Evolutionary conservation across 2,888 invertebrate species (phyloP), one percentile per base, ranked within the genome.

Genomic region (Spialia ferax): DNA sequence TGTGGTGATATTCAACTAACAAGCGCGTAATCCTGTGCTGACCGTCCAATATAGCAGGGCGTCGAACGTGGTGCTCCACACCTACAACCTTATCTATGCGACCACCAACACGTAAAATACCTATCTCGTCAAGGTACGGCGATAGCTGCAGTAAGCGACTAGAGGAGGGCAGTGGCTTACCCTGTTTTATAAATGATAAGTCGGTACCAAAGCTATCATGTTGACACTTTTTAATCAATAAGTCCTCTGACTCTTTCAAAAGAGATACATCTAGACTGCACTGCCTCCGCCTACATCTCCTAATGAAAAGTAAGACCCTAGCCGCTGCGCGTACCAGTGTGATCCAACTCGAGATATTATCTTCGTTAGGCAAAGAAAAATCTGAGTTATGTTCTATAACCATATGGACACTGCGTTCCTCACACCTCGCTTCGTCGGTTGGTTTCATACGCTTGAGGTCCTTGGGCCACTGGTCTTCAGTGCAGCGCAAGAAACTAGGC

Each of bases 401-500:
- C 42, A 42, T 42, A 15, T 42, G 42, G 15, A 42, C 42, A 42
- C 42, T 42, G 8, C 42, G 42, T 15, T 42, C 42, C 42, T 42
- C 42, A 42, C 42, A 42, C 15, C 6, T 18, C 2, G 15, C 15
- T 42, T 42, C 42, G 42, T 42, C 42, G 6, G 42, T 42, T 6
- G 42, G 42, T 42, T 42, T 42, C 2, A 42, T 42, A 15, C 15
- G 2, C 15, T 42, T 42, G 42, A 42, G 42, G 15, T 42, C 15
- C 42, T 42, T 42, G 42, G 42, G 42, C 42, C 42, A 42, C 15
- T 42, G 42, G 15, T 42, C 42, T 42, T 42, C 42, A 18, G 42
- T 15, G 42, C 15, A 15, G 8, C 42, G 42, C 42, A 42, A 42
- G 42, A 42, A 15, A 15, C n/a, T 42, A 42, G 42, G 42, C 5